Evolutionary conservation across 2,888 invertebrate species (phyloP).

Genomic region (Selenia dentaria): DNA sequence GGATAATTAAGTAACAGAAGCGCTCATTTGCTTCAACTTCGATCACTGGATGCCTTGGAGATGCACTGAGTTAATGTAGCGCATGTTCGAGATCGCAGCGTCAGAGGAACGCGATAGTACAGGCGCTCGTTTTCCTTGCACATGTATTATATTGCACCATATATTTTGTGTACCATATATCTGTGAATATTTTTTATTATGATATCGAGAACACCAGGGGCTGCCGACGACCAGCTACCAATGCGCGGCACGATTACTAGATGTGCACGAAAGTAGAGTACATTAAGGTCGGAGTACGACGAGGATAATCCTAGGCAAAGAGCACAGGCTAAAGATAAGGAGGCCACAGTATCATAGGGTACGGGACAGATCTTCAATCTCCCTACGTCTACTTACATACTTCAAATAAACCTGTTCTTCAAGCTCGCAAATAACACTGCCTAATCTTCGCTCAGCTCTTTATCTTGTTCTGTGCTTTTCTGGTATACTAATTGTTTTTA

Average conservation of each 20-base stretch:
- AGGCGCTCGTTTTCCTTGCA: constrained; percentile 68
- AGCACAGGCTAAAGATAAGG: constrained; percentile 67
- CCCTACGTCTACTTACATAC: constrained; percentile 51
- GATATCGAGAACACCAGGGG: constrained; percentile 67
- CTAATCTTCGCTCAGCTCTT: constrained; percentile 79
- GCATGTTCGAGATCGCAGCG: constrained; percentile 44
- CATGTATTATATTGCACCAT: constrained; percentile 75
- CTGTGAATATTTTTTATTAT: constrained; percentile 52
- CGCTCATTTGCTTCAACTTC: constrained; percentile 74
- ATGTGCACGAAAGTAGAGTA: constrained; percentile 66
- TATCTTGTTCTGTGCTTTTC: constrained; percentile 76
- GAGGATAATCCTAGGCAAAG: constrained; percentile 54
- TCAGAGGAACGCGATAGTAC: constrained; percentile 67
- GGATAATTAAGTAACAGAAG: constrained; percentile 36
- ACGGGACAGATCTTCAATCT: constrained; percentile 57
- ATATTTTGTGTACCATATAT: constrained; percentile 41
- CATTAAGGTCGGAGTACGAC: constrained; percentile 47
- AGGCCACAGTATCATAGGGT: constrained; percentile 50
- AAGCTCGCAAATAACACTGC: constrained; percentile 81
- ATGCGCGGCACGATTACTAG: constrained; percentile 64
- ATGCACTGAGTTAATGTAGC: constrained; percentile 34
- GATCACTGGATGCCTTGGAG: constrained; percentile 53
- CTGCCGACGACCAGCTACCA: constrained; percentile 81
- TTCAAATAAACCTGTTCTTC: constrained; percentile 57
- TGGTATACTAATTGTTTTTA: constrained; percentile 51